These are phyloP conservation scores for Anthrax anthrax DNA, from an alignment of 2,888 invertebrate genomes.

Conservation along the genomic window DNA sequence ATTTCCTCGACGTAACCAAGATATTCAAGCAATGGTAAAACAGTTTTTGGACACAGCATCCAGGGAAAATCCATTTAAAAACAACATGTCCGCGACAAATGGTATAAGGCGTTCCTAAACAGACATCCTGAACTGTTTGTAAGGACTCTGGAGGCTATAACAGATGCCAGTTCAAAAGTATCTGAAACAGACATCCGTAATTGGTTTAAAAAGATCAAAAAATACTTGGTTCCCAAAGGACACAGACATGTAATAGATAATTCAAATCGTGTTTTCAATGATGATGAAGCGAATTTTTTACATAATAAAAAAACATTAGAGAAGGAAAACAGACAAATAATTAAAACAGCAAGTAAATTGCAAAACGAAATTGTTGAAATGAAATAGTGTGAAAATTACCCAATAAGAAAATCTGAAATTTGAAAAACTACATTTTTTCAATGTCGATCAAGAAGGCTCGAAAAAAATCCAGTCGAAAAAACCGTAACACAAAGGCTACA, in stretches of 20 bases:
- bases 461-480: too few relatives aligned
- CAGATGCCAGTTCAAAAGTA: slow-evolving; percentile 17
- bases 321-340: too few relatives aligned
- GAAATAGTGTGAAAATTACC: too few relatives aligned
- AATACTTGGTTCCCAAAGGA: neutral
- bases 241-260: neutral
- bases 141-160: slow-evolving; percentile 17
- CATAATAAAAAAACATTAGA: slow-evolving; percentile 18
- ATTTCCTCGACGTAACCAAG: neutral
- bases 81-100: slow-evolving; percentile 14
- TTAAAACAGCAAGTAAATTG: too few relatives aligned
- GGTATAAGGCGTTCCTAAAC: slow-evolving; percentile 15
- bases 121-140: slow-evolving; percentile 15
- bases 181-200: slow-evolving; percentile 15
- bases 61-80: neutral
- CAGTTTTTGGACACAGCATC: neutral
- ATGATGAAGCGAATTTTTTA: neutral
- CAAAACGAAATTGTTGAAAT: too few relatives aligned
- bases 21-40: neutral
- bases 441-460: too few relatives aligned
- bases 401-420: too few relatives aligned
- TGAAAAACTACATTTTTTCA: too few relatives aligned
- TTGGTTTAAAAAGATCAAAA: neutral
- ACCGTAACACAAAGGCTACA: too few relatives aligned
- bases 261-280: neutral